A percentile compares a stretch with the other conserved stretches of the same genome.
Conservation (phyloP, 2,888 invertebrate genomes). For the Falcaria lacertinaria region DNA sequence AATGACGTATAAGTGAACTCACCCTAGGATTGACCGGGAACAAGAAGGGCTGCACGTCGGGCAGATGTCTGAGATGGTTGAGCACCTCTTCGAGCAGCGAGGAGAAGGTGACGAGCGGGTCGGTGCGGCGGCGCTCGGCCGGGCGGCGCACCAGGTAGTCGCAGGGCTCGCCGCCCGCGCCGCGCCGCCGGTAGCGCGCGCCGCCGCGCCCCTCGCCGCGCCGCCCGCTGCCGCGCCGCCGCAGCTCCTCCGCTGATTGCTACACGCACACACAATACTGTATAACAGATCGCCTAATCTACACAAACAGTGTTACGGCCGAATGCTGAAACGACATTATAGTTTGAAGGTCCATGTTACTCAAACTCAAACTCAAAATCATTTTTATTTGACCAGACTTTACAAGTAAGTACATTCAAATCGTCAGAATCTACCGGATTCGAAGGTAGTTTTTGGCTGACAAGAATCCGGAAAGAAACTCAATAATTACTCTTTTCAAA, state of each 20-base stretch:
- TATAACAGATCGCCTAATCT: too few species aligned
- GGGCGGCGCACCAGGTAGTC: conserved; percentile 94
- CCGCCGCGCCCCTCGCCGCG: conserved; percentile 77
- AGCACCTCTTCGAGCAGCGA: conserved; percentile 94
- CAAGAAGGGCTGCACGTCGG: conserved; percentile 95
- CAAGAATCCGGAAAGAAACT: too few species aligned
- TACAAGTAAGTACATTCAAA: too few species aligned
- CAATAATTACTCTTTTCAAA: too few species aligned
- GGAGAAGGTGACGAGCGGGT: conserved; percentile 96
- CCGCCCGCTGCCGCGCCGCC: conserved; percentile 87
- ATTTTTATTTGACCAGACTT: too few species aligned
- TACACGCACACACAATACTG: conserved; percentile 25
- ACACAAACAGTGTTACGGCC: too few species aligned
- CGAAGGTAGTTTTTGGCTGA: too few species aligned
- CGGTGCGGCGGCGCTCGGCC: conserved; percentile 94
- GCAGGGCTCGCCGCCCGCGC: conserved; percentile 66
- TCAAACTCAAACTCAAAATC: too few species aligned
- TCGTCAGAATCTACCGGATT: too few species aligned
- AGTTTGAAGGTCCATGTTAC: too few species aligned
- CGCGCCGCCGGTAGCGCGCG: conserved; percentile 49
- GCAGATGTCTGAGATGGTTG: conserved; percentile 94
- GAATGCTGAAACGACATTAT: too few species aligned
- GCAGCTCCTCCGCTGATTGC: conserved; percentile 92
- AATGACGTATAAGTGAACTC: conserved; percentile 10
- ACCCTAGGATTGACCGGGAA: conserved; percentile 96